Base-by-base conservation (phyloP, 2,797 vertebrate genomes). In the Muscicapa striata region DNA sequence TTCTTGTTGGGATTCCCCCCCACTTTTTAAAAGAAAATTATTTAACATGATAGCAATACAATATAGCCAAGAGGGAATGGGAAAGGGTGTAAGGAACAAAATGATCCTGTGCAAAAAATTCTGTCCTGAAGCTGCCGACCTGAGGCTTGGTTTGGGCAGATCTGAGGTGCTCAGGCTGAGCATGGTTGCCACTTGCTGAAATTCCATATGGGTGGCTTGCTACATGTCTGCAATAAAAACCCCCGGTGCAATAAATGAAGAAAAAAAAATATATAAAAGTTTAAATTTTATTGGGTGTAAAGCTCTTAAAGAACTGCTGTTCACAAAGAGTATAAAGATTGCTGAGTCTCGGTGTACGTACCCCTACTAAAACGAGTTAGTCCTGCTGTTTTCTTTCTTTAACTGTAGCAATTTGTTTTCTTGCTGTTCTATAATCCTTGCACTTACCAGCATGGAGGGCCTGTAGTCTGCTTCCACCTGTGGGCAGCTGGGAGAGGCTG, bases 241-340 rank as follows among this genome's bases (percentile, higher is more conserved):
- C 74, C 45, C 77, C 0, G 10, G 87, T 91, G 94, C 95, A 96
- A 96, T 97, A 98, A 98, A 97, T 81, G 49, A 96, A 97, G 89
- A 94, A 96, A 96, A 92, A 92, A 94, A 97, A 93, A 97, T 92
- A 96, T 96, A 97, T 95, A 97, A 96, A 98, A 96, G 84, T 97
- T 98, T 96, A 96, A 84, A 93, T 97, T 98, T 98, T 98, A 98
- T 97, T 97, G 96, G 96, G 97, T 98, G 96, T 96, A 97, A 98
- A 98, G 96, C 96, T 97, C 97, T 98, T 98, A 97, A 98, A 98
- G 96, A 96, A 95, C 95, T 95, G 81, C 96, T 95, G 94, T 84
- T 97, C 90, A 83, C 95, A 95, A 93, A 90, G 88, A 87, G 77
- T 80, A 87, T 90, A 96, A 95, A 97, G 95, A 96, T 95, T 91